Evolutionary conservation across 1,140 invertebrate species (phyloP), one percentile per base, ranked within the genome.

Genomic region (Brachionus paranguensis): DNA sequence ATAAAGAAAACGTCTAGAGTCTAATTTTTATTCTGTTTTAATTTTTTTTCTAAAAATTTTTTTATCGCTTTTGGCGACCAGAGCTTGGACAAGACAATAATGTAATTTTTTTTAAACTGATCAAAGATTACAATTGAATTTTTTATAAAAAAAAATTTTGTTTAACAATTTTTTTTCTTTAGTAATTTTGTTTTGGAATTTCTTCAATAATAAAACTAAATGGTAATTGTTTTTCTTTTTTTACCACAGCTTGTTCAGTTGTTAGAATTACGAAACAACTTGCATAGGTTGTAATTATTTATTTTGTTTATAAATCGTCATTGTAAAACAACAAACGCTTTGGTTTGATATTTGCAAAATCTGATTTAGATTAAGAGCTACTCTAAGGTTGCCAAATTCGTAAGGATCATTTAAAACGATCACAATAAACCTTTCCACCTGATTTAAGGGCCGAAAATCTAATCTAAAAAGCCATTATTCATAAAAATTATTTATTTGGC

Each of bases 1-100:
- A 81, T 37, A 60, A 81, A 68, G 78, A 81, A 81, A 81, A 81
- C 37, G 78, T 81, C 24, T 81, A 81, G 45, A 43, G 11, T 6
- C 8, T 4, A 47, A 27, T 50, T 76, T 50, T 76, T 12, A 12
- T 76, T 76, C 20, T 43, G 12, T 74, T 74, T 74, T 70, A 12
- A 33, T 10, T 70, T 10, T 68, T 70, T 70, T 70, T 70, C 2
- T 17, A 37, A 5, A 70, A 29, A 29, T 41, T 41, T 70, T n/a
- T 29, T 64, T 64, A 47, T 47, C 45, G 45, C 45, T 47, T 47
- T 47, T 47, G 11, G 45, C 14, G 33, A 37, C 33, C 33, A 37
- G 33, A 37, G 33, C 33, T 37, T 37, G 33, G 33, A 37, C 33
- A 37, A 37, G 33, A 47, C 45, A 47, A 47, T 6, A 47, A 47